Percentiles rank a stretch among this genome's conserved stretches.
These are phyloP conservation scores for Drosophila navojoa DNA, from an alignment of 1,140 invertebrate genomes.

Conservation along the genomic window DNA sequence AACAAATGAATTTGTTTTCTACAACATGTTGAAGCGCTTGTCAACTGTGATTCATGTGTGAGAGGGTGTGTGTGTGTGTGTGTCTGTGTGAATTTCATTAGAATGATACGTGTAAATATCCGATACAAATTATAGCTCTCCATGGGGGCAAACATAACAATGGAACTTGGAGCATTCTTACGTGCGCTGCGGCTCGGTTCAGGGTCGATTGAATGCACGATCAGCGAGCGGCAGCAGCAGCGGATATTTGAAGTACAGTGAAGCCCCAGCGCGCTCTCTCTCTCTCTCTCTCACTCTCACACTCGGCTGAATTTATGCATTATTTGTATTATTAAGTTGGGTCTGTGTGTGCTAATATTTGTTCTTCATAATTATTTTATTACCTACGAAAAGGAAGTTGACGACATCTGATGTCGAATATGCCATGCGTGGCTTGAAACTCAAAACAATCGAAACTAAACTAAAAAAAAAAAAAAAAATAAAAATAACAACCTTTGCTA, in stretches of 20 bases:
- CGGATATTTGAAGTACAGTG: background rate
- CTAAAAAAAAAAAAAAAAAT: slow-evolving; percentile 24
- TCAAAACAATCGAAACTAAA: slow-evolving; percentile 46
- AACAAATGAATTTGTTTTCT: background rate
- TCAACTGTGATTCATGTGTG: slow-evolving; percentile 1
- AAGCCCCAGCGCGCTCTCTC: no score
- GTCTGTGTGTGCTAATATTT: slow-evolving; percentile 70
- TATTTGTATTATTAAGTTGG: slow-evolving; percentile 69
- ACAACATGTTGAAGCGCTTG: slow-evolving; percentile 1
- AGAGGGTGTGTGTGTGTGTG: background rate
- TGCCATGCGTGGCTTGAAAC: slow-evolving; percentile 74
- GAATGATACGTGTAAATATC: slow-evolving; percentile 77
- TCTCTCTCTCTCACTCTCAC: no score
- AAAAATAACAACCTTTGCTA: slow-evolving; percentile 9
- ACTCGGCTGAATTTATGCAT: slow-evolving; percentile 63
- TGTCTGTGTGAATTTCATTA: slow-evolving; percentile 38
- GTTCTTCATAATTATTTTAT: slow-evolving; percentile 78
- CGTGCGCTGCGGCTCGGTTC: slow-evolving; percentile 57
- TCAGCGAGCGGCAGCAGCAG: slow-evolving; percentile 38
- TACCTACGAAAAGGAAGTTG: slow-evolving; percentile 70
- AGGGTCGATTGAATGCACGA: slow-evolving; percentile 75
- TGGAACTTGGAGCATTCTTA: slow-evolving; percentile 63
- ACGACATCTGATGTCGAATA: slow-evolving; percentile 75
- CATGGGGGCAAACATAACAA: slow-evolving; percentile 50
- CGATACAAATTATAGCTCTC: slow-evolving; percentile 57